A percentile compares a stretch with the other conserved stretches of the same genome.
These are phyloP conservation scores for Pachydiplax longipennis DNA, from an alignment of 2,888 invertebrate species.

Conservation along the genomic window DNA sequence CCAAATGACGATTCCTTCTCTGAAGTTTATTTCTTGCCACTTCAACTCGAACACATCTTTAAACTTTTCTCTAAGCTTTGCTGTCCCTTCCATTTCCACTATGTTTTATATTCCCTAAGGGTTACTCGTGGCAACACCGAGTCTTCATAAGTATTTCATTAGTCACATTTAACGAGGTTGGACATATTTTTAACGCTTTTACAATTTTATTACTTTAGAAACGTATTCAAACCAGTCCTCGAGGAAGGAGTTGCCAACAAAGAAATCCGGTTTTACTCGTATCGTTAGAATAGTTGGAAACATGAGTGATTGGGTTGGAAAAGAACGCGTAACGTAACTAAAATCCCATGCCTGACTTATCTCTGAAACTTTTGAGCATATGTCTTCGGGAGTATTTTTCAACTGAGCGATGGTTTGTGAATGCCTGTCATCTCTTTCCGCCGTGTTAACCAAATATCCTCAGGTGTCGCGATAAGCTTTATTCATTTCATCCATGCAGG, in stretches of 20 bases:
- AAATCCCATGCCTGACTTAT: not conserved
- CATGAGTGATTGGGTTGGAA: not conserved
- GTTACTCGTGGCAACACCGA: too few relatives aligned
- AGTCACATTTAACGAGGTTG: not conserved
- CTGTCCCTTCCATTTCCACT: too few relatives aligned
- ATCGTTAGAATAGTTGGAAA: not conserved
- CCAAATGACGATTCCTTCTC: too few relatives aligned
- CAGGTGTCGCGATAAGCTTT: not conserved
- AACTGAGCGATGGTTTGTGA: not conserved
- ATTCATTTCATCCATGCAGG: not conserved
- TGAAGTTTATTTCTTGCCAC: too few relatives aligned
- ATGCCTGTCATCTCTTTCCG: not conserved
- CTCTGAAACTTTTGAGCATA: not conserved
- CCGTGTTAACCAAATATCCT: not conserved
- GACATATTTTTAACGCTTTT: not conserved
- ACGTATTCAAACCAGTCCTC: not conserved
- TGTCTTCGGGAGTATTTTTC: not conserved
- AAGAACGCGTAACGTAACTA: not conserved
- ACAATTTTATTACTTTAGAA: not conserved
- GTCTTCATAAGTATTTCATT: too few relatives aligned
- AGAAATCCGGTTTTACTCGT: not conserved
- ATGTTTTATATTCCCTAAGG: too few relatives aligned
- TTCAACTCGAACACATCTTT: too few relatives aligned
- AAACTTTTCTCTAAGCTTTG: too few relatives aligned
- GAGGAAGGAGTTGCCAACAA: not conserved